Conservation (phyloP, 2,797 vertebrate genomes). For the Antennarius maculatus region DNA sequence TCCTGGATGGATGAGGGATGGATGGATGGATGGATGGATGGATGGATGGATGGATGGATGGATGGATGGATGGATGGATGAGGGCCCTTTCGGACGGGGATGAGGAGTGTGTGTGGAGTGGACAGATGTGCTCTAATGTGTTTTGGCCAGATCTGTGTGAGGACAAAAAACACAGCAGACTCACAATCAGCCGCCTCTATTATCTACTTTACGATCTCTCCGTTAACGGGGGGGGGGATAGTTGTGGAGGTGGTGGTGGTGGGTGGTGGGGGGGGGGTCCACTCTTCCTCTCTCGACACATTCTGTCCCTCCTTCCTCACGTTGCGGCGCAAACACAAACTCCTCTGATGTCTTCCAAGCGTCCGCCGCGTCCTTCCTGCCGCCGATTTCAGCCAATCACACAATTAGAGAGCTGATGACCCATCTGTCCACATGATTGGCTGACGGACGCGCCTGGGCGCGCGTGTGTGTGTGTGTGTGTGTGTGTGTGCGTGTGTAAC, state of each 20-base stretch:
- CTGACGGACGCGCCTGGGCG: constrained; percentile 53
- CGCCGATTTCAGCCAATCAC: constrained; percentile 99
- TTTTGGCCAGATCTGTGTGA: constrained; percentile 78
- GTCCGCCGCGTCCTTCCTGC: constrained; percentile 89
- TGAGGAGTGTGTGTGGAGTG: constrained; percentile 77
- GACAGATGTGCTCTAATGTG: constrained; percentile 86
- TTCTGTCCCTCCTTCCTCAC: not conserved
- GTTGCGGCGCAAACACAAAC: constrained; percentile 61
- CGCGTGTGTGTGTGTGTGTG: not conserved
- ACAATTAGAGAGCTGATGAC: constrained; percentile 99
- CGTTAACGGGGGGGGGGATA: not conserved
- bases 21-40: constrained; percentile 11
- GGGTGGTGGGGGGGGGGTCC: not conserved
- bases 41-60: constrained; percentile 21
- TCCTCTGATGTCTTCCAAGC: constrained; percentile 96
- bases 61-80: constrained; percentile 22
- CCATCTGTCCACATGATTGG: constrained; percentile 91
- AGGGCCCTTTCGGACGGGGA: constrained; percentile 61
- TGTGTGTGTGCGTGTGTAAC: constrained; percentile 23
- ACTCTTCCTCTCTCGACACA: not conserved
- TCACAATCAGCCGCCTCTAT: constrained; percentile 29
- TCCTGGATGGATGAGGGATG: not conserved
- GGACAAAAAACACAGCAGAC: constrained; percentile 65
- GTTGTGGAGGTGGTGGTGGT: too few relatives aligned
- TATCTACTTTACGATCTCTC: constrained; percentile 44